Evolutionary conservation across 2,113 vertebrate genomes (phyloP), one percentile per base, ranked within the genome.

Genomic region (Muntiacus reevesi): DNA sequence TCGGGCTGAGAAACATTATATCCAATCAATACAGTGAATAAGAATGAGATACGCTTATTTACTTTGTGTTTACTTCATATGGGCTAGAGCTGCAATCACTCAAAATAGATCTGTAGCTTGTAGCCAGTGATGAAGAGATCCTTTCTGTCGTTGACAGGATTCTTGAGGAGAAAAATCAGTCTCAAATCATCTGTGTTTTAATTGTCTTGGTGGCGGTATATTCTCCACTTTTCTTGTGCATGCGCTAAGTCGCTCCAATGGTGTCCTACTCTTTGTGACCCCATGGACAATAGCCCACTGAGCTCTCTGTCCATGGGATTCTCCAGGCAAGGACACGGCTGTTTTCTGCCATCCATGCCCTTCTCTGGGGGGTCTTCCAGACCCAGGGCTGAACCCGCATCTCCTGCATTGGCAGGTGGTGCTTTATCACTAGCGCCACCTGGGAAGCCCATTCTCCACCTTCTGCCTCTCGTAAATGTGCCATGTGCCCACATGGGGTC

Each of bases 401-500:
- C 67, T 23, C 67, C 36, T 40, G n/a, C 2, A 9, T 25, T 40
- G 67, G 19, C 67, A 74, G n/a, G n/a, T 11, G 10, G n/a, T 25
- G n/a, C 67, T 40, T 74, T 40, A 6, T n/a, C n/a, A 71, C n/a
- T 36, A 36, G 64, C 4, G 2, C 64, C 64, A 23, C 67, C n/a
- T 74, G n/a, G 67, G 67, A 40, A 23, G 19, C n/a, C 67, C 0
- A 1, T 74, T 40, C 67, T 40, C 67, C 10, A 74, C 10, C 17
- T 74, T 36, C 7, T 6, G 6, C 36, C 7, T 62, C 21, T 74
- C 23, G 33, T 21, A 9, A 47, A 6, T 67, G 14, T 17, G 9
- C 23, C 12, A 0, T 1, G 6, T 7, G 19, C 8, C 30, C 1
- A 4, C 13, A 2, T 2, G 36, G 19, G 47, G 33, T 13, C 19